phyloP scores from a whole-genome alignment of 2,113 vertebrate genomes.

The Cichladusa arquata region DNA sequence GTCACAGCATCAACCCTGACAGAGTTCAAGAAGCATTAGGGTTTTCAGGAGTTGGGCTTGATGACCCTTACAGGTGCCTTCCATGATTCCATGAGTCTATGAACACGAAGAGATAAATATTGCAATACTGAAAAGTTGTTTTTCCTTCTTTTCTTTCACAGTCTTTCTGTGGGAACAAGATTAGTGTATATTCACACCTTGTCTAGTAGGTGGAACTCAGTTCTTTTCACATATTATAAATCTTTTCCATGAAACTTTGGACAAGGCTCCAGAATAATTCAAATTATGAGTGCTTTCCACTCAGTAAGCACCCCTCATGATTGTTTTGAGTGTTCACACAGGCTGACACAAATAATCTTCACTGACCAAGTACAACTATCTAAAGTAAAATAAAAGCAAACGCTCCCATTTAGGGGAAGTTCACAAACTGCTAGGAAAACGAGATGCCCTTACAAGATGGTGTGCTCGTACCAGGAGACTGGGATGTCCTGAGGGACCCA shows the following conservation, averaged over 20 bases:
- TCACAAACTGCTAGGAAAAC: neutral
- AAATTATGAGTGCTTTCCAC: neutral
- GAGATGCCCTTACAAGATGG: neutral
- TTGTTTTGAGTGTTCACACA: neutral
- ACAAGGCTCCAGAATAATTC: neutral
- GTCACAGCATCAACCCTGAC: neutral
- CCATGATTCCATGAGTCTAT: neutral
- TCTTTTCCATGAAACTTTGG: neutral
- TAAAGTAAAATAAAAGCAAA: neutral
- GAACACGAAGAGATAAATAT: neutral
- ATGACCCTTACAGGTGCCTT: accelerated
- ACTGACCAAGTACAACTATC: neutral
- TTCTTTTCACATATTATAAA: neutral
- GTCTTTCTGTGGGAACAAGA: neutral
- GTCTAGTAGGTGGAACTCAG: neutral
- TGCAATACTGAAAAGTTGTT: neutral
- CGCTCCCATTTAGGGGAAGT: neutral
- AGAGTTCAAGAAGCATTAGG: neutral
- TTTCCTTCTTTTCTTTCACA: neutral
- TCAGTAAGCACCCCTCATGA: neutral
- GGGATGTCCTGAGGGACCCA: neutral
- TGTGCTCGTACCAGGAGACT: neutral
- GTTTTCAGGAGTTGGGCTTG: neutral
- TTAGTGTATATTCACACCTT: neutral
- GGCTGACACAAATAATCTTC: neutral